Percentiles rank a stretch among this genome's conserved stretches.
Conservation (phyloP, 2,888 invertebrate species). For the Sicus ferrugineus region DNA sequence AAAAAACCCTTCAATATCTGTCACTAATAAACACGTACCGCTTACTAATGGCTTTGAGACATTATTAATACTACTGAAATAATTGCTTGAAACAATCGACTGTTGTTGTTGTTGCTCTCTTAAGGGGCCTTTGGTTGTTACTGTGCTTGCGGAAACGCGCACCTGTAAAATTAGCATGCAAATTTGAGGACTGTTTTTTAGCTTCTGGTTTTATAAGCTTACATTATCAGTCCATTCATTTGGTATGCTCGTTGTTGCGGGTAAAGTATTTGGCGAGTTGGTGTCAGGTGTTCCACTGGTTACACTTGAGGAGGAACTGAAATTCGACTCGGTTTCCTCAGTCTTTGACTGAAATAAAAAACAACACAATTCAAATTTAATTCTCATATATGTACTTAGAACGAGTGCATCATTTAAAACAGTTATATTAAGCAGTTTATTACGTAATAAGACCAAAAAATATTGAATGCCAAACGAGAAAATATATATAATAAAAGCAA, state of each 20-base stretch:
- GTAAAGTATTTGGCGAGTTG: slow-evolving; percentile 47
- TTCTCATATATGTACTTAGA: no score
- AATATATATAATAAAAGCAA: no score
- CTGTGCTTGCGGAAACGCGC: no score
- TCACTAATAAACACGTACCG: no score
- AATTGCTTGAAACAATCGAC: slow-evolving; percentile 52
- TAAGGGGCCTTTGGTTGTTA: slow-evolving; percentile 62
- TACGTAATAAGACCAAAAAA: no score
- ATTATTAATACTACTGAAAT: slow-evolving; percentile 55
- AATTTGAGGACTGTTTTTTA: no score
- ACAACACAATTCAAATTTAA: no score
- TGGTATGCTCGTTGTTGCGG: slow-evolving; percentile 42
- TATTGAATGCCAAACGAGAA: no score
- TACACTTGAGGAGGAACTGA: slow-evolving; percentile 72
- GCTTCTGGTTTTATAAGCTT: no score
- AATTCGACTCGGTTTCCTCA: slow-evolving; percentile 68
- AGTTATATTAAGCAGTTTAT: no score
- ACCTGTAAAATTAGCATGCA: no score
- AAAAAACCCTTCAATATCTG: neutral
- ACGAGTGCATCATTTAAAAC: no score
- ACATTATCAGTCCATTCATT: slow-evolving; percentile 63
- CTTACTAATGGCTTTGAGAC: slow-evolving; percentile 59
- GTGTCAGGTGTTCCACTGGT: slow-evolving; percentile 68
- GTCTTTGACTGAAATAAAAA: slow-evolving; percentile 54
- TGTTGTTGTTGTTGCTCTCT: slow-evolving; percentile 66